Percentiles rank a stretch among this genome's conserved stretches.
These are phyloP conservation scores for Acanthurus lineatus DNA, from an alignment of 2,797 vertebrate genomes.

Conservation along the genomic window DNA sequence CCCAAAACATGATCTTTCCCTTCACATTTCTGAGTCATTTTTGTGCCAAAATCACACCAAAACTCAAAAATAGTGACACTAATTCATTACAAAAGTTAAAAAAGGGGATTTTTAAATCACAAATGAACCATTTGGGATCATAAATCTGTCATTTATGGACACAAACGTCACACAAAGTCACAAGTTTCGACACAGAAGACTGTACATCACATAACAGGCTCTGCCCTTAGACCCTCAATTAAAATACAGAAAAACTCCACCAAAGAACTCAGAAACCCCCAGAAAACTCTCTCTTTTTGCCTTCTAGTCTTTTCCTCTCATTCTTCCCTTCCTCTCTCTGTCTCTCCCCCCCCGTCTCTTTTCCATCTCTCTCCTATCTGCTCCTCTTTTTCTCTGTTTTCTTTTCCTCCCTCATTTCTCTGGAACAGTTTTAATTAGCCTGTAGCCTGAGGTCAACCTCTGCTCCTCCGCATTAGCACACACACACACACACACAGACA, in stretches of 20 bases:
- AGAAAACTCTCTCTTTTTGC: slow-evolving; percentile 44
- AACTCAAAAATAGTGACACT: no score
- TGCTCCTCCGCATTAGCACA: slow-evolving; percentile 66
- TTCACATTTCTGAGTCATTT: no score
- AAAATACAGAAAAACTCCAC: slow-evolving; percentile 14
- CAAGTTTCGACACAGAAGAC: background rate
- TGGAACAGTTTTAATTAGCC: slow-evolving; percentile 83
- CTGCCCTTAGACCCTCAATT: slow-evolving; percentile 10
- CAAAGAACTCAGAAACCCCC: slow-evolving; percentile 9
- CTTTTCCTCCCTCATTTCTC: slow-evolving; percentile 61
- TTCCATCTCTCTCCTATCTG: slow-evolving; percentile 47
- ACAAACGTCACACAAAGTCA: background rate
- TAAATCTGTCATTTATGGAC: background rate
- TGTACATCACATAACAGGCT: background rate
- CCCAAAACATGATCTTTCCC: no score
- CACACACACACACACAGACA: slow-evolving; percentile 2
- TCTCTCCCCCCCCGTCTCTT: slow-evolving; percentile 17
- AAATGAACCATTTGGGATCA: no score
- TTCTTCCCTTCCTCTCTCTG: slow-evolving; percentile 9
- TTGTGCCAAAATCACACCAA: no score
- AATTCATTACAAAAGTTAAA: no score
- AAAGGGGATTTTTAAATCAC: no score
- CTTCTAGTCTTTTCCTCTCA: slow-evolving; percentile 52
- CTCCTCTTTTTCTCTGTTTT: slow-evolving; percentile 52
- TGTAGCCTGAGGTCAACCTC: slow-evolving; percentile 81